phyloP scores from a whole-genome alignment of 2,113 vertebrate genomes.

The Telmatochromis brachygnathus region DNA sequence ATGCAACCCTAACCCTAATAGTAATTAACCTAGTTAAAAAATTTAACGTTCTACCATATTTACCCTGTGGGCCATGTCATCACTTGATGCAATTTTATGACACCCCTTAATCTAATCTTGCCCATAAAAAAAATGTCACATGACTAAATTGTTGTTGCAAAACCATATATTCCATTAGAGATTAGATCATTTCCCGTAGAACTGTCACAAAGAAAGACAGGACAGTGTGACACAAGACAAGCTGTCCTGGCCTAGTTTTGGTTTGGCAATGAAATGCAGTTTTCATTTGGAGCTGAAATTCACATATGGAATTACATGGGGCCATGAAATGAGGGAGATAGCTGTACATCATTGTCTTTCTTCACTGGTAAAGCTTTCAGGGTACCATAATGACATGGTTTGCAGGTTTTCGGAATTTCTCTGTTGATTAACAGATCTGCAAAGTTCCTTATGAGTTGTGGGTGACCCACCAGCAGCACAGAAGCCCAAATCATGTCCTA shows the following conservation, averaged over 20 bases:
- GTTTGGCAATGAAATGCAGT: background rate
- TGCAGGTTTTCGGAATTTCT: background rate
- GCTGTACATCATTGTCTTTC: background rate
- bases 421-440: background rate
- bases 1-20: background rate
- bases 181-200: background rate
- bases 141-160: background rate
- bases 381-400: background rate
- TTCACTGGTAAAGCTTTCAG: constrained; percentile 10
- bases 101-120: background rate
- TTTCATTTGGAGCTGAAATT: constrained; percentile 33
- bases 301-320: background rate
- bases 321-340: background rate
- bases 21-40: background rate
- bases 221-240: background rate
- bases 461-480: background rate
- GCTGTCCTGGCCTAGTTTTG: background rate
- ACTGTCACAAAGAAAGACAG: background rate
- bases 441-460: background rate
- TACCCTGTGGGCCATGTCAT: background rate
- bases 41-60: background rate
- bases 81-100: background rate
- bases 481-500: background rate
- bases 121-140: background rate
- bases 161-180: background rate